Conservation (phyloP, 2,113 vertebrate species). For the Ophiodon elongatus region DNA sequence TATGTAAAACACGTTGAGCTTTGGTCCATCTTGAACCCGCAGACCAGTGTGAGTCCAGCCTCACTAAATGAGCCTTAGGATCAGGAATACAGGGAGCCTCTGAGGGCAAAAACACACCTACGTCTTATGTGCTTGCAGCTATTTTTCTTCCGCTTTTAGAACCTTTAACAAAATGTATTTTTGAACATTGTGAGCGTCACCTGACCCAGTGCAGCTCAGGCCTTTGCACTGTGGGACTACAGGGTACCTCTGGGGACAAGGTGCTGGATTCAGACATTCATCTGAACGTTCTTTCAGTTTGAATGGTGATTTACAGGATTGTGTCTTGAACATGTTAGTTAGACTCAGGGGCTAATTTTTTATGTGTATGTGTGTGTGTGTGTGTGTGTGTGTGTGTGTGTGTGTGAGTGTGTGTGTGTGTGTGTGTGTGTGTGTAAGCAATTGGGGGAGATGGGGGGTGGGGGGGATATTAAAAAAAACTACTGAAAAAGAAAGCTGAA, state of each 20-base stretch:
- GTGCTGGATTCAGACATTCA: neutral
- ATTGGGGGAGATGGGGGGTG: neutral
- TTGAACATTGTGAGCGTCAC: neutral
- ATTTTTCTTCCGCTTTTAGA: slow-evolving; percentile 7
- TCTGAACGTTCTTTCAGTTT: neutral
- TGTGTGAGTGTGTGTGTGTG: neutral
- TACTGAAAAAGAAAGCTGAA: neutral
- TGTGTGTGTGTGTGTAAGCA: neutral
- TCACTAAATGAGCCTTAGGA: slow-evolving; percentile 50
- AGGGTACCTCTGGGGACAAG: slow-evolving; percentile 52
- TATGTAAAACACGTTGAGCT: neutral
- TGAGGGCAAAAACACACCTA: slow-evolving; percentile 17
- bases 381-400: slow-evolving; percentile 3
- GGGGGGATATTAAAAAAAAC: slow-evolving; percentile 18
- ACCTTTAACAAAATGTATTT: slow-evolving; percentile 1
- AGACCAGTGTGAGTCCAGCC: neutral
- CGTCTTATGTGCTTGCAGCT: slow-evolving; percentile 17
- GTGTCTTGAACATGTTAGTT: slow-evolving; percentile 10
- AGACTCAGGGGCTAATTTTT: slow-evolving; percentile 46
- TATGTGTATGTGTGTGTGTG: neutral
- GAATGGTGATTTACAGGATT: neutral
- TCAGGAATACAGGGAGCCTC: slow-evolving; percentile 63
- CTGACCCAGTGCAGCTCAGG: slow-evolving; percentile 20
- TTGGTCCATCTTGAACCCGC: neutral
- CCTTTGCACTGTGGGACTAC: slow-evolving; percentile 78